phyloP scores from a whole-genome alignment of 1,140 invertebrate species.

The Neocloeon triangulifer region DNA sequence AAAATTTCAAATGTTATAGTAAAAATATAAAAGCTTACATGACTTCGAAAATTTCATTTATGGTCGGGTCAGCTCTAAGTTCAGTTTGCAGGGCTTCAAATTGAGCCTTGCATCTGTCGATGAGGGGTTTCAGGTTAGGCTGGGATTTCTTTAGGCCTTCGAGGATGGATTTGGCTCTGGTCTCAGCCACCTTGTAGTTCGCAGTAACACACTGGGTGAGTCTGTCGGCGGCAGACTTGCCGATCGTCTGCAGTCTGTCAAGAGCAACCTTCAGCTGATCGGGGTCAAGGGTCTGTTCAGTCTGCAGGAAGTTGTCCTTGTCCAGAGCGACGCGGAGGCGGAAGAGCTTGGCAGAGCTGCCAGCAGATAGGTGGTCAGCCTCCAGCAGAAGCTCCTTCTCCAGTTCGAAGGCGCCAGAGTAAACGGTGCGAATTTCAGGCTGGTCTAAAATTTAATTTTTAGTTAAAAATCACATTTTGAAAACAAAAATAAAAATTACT shows the following conservation, averaged over 20 bases:
- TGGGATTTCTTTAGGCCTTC: conserved; percentile 27
- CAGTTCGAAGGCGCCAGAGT: too few relatives aligned
- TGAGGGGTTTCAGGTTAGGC: conserved; percentile 28
- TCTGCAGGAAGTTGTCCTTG: conserved; percentile 40
- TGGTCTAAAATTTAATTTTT: too few relatives aligned
- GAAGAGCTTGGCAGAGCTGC: too few relatives aligned
- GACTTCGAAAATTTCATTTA: conserved; percentile 36
- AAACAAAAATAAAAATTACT: too few relatives aligned
- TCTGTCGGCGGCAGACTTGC: conserved; percentile 15
- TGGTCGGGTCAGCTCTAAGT: conserved; percentile 32
- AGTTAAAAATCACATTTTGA: too few relatives aligned
- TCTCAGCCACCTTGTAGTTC: conserved; percentile 15
- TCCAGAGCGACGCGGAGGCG: conserved; percentile 32
- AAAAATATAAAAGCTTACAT: conserved; percentile 22
- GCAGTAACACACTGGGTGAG: conserved; percentile 18
- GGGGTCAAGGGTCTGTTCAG: conserved; percentile 14
- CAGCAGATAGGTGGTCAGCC: too few relatives aligned
- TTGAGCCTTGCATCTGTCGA: conserved; percentile 21
- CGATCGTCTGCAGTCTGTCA: conserved; percentile 3
- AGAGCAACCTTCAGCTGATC: conserved; percentile 1
- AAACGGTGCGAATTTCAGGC: too few relatives aligned
- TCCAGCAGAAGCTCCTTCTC: too few relatives aligned
- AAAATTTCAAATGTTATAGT: background rate
- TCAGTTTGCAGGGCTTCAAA: conserved; percentile 34
- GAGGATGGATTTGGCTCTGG: conserved; percentile 16